Evolutionary conservation across 1,140 invertebrate genomes (phyloP).

Genomic region (Caenorhabditis tropicalis): DNA sequence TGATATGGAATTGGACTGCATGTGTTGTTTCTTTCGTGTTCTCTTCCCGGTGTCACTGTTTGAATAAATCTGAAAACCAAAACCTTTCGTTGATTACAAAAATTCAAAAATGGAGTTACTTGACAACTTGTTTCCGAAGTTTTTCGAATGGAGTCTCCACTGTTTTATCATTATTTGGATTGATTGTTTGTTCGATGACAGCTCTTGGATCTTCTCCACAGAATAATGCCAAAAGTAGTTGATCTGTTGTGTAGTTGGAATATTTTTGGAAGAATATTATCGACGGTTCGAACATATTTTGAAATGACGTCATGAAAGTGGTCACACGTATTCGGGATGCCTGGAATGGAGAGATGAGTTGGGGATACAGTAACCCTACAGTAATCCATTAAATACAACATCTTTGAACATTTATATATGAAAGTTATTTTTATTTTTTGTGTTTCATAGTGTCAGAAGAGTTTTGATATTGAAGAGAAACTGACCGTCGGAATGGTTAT

Average conservation of each 20-base stretch:
- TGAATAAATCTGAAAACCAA: conserved; percentile 45
- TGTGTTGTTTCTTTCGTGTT: not conserved
- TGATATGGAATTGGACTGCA: conserved; percentile 15
- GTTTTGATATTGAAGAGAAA: not conserved
- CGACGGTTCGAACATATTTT: not conserved
- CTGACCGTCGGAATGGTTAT: not conserved
- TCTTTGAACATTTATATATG: no score
- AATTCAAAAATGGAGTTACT: not conserved
- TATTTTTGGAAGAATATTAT: conserved; percentile 30
- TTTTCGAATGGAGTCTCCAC: conserved; percentile 62
- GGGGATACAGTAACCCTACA: no score
- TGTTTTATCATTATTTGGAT: conserved; percentile 60
- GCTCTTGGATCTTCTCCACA: conserved; percentile 18
- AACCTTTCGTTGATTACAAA: not conserved
- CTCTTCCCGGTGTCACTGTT: conserved; percentile 51
- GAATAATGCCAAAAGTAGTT: conserved; percentile 11
- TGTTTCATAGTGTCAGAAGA: not conserved
- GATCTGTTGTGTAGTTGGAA: not conserved
- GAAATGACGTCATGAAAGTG: not conserved
- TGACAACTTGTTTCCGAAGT: conserved; percentile 56
- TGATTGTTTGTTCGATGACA: conserved; percentile 52
- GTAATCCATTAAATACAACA: no score
- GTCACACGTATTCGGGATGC: not conserved
- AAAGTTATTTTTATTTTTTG: no score
- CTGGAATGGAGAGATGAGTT: not conserved